phyloP scores from a whole-genome alignment of 2,797 vertebrate species.

The Megalops cyprinoides region DNA sequence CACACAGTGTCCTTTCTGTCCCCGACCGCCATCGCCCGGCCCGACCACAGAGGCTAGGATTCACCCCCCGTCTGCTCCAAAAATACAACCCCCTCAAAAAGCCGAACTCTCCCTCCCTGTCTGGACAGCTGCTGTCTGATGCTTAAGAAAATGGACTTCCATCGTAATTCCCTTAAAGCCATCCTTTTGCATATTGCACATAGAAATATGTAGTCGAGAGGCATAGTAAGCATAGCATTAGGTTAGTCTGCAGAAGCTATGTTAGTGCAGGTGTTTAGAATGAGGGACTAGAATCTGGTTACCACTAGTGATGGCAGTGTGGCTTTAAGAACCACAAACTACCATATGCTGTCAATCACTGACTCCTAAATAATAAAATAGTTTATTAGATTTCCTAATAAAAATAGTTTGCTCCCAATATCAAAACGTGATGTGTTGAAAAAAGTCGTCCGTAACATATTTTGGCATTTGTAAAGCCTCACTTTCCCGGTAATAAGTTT shows the following conservation, averaged over 20 bases:
- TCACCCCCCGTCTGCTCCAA: conserved; percentile 65
- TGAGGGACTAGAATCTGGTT: background rate
- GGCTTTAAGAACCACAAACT: background rate
- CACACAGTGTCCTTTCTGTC: conserved; percentile 68
- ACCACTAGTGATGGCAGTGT: background rate
- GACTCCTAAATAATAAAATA: background rate
- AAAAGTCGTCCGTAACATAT: too few species aligned
- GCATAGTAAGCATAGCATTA: background rate
- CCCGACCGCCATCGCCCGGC: conserved; percentile 55
- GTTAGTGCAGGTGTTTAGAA: background rate
- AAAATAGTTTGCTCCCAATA: background rate
- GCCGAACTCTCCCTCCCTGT: conserved; percentile 55
- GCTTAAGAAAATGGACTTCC: conserved; percentile 7
- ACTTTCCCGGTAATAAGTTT: too few species aligned
- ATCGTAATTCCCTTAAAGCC: background rate
- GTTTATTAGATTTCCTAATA: too few species aligned
- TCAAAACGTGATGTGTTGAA: background rate
- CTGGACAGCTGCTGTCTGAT: conserved; percentile 50
- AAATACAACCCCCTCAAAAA: conserved; percentile 48
- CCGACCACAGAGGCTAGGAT: conserved; percentile 71
- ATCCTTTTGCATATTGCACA: background rate
- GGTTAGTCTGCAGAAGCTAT: background rate
- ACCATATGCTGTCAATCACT: background rate
- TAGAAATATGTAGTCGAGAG: background rate
- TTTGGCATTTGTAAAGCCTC: too few species aligned